Conservation (phyloP, 1,140 invertebrate genomes). For the Heliconius eleuchia region DNA sequence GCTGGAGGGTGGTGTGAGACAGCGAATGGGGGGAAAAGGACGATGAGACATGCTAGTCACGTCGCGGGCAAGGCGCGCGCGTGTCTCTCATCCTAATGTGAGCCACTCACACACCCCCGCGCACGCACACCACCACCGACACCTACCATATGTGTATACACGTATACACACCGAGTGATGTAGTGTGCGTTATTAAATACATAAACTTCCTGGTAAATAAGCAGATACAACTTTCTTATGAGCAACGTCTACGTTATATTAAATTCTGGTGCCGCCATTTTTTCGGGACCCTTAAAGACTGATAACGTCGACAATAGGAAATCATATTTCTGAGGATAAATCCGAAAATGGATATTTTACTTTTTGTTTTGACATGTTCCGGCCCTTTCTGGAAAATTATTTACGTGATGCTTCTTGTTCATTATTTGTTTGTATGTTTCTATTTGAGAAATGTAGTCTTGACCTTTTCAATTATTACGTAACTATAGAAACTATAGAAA, state of each 20-base stretch:
- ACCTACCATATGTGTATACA: constrained; percentile 53
- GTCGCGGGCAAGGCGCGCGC: constrained; percentile 75
- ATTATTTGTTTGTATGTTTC: constrained; percentile 19
- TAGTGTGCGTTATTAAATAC: constrained; percentile 66
- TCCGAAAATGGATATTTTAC: constrained; percentile 62
- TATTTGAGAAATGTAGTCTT: background rate
- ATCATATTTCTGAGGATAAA: constrained; percentile 64
- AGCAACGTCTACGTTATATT: constrained; percentile 68
- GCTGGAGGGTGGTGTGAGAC: constrained; percentile 77
- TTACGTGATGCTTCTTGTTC: constrained; percentile 52
- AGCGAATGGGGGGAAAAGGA: constrained; percentile 69
- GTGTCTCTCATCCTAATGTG: constrained; percentile 77
- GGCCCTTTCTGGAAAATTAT: constrained; percentile 57
- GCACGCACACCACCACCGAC: constrained; percentile 60
- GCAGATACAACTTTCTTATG: constrained; percentile 75
- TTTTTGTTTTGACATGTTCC: constrained; percentile 60
- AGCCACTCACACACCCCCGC: constrained; percentile 65
- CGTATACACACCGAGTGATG: constrained; percentile 38
- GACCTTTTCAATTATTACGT: background rate
- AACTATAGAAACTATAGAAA: background rate
- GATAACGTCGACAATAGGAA: constrained; percentile 63
- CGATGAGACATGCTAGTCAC: constrained; percentile 77
- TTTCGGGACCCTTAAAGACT: constrained; percentile 55
- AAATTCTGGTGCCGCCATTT: constrained; percentile 73
- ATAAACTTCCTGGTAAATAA: constrained; percentile 80